Conservation (phyloP, 1,140 invertebrate species). For the Prorops nasuta region DNA sequence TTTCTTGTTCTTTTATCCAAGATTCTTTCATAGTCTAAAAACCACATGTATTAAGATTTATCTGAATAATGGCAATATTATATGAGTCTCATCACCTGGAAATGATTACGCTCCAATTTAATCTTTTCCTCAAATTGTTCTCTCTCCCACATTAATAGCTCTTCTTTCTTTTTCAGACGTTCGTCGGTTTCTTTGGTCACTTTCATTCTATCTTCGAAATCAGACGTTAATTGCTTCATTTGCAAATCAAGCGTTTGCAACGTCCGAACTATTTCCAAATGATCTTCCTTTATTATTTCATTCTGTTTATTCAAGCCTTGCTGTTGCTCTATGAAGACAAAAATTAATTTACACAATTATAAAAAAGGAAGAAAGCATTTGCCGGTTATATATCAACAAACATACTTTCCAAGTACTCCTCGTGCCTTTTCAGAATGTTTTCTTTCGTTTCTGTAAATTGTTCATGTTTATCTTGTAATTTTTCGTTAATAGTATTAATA, state of each 20-base stretch:
- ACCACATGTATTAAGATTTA: conserved; percentile 5
- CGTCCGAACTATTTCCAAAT: conserved; percentile 34
- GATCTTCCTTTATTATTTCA: conserved; percentile 28
- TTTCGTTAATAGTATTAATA: conserved; percentile 33
- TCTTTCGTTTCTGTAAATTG: conserved; percentile 27
- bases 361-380: not conserved
- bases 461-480: conserved; percentile 31
- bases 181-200: conserved; percentile 35
- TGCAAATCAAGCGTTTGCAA: conserved; percentile 36
- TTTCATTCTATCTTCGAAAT: conserved; percentile 39
- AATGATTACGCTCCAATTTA: conserved; percentile 44
- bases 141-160: conserved; percentile 37
- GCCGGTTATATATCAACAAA: not conserved
- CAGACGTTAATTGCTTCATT: conserved; percentile 25
- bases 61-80: conserved; percentile 4
- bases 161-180: conserved; percentile 33
- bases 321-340: conserved; percentile 33
- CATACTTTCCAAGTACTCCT: conserved; percentile 42
- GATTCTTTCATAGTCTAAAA: conserved; percentile 39
- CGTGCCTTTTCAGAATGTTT: conserved; percentile 34
- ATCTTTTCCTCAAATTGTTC: conserved; percentile 45
- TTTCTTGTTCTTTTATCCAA: conserved; percentile 45
- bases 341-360: conserved; percentile 2
- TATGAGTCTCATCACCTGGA: conserved; percentile 40
- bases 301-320: conserved; percentile 37